Evolutionary conservation across 2,888 invertebrate genomes (phyloP).

Genomic region (Malacosoma neustria): DNA sequence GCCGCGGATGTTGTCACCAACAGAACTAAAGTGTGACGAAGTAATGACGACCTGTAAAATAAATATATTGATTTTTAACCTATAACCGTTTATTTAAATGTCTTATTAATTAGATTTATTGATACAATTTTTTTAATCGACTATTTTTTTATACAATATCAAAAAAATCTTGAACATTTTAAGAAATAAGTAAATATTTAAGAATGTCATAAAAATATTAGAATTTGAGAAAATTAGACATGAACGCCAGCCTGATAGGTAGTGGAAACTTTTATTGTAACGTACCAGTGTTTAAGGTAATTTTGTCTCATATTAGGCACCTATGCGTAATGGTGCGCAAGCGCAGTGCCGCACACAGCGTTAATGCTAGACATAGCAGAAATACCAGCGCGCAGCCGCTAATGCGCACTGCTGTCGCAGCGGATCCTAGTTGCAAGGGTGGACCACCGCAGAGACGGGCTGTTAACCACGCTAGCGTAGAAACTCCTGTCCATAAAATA

Average conservation of each 20-base stretch:
- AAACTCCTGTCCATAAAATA: slow-evolving; percentile 68
- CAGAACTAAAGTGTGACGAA: slow-evolving; percentile 48
- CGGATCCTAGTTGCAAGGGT: slow-evolving; percentile 67
- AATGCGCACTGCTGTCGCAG: slow-evolving; percentile 78
- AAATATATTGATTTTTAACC: no score
- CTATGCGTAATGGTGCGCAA: slow-evolving; percentile 73
- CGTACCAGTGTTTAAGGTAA: slow-evolving; percentile 71
- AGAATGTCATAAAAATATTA: no score
- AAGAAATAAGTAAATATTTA: no score
- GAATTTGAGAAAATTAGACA: no score
- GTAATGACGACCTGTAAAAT: slow-evolving; percentile 34
- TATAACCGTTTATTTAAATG: no score
- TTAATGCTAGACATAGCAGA: slow-evolving; percentile 79
- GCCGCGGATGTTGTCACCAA: slow-evolving; percentile 43
- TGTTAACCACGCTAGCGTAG: slow-evolving; percentile 78
- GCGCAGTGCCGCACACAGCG: slow-evolving; percentile 78
- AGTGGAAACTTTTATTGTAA: no score
- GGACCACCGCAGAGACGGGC: slow-evolving; percentile 80
- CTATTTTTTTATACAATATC: no score
- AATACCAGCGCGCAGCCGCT: slow-evolving; percentile 81
- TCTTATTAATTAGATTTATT: no score
- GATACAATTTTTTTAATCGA: no score
- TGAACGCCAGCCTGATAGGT: no score
- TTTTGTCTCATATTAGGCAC: slow-evolving; percentile 74
- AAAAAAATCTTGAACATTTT: no score